Base-by-base conservation (phyloP, 2,888 invertebrate species). In the Creontiades dilutus region DNA sequence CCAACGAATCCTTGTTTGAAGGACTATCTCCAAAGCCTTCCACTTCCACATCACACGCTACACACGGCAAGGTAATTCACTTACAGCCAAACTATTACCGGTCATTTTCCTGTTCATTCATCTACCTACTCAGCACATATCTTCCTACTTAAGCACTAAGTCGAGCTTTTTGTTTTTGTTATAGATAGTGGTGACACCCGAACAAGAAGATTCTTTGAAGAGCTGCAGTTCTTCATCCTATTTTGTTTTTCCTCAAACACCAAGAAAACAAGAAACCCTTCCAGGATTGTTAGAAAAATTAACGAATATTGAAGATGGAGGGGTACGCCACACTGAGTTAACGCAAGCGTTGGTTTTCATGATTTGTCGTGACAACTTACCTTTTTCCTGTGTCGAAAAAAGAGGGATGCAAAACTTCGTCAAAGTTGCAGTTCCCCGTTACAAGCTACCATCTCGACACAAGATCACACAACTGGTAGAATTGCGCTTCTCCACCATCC, bases 311-410 rank as follows among this genome's bases (percentile, higher is more conserved):
- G 16, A 57, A 12, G 78, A 78, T 19, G 78, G 78, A 37, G 78
- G 78, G 13, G 46, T 19, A 9, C 78, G 78, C 13, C 37, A 78
- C 28, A 37, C 9, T 14, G 23, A 78, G 23, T 12, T 78, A 28
- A 78, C 78, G 11, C 28, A 78, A 14, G 78, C 78, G 13, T 46
- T 78, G 16, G 46, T 78, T 27, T 78, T 19, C 78, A 78, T 78
- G 78, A 27, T 78, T 27, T 78, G 78, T 46, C 78, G 78, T 12
- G 78, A 78, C 78, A 78, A 78, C 23, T 13, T 78, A 16, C 78
- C 78, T 16, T 46, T 37, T 46, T 78, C 78, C 13, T 78, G 28
- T 14, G 78, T 78, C 23, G 78, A 78, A 78, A 78, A 78, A 46
- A 46, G 46, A 46, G 78, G 78, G 16, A 12, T 78, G 28, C 37